Evolutionary conservation across 2,113 vertebrate species (phyloP).

Genomic region (Dipodomys spectabilis): DNA sequence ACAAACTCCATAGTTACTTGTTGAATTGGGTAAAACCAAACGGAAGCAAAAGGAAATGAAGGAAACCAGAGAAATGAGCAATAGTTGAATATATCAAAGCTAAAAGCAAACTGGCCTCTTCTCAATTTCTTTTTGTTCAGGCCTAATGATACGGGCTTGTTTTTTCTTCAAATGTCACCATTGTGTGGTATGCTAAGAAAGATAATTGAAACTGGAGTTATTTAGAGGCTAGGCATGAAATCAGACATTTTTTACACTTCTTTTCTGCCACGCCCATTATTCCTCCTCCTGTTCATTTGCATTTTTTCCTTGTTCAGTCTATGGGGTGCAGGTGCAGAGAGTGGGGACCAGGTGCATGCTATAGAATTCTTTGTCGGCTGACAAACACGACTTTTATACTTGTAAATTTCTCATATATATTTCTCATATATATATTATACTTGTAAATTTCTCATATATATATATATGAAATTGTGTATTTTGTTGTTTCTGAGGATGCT

Average conservation of each 20-base stretch:
- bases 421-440: no score
- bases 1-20: background rate
- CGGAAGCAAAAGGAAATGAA: background rate
- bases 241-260: background rate
- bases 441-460: background rate
- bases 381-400: background rate
- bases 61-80: background rate
- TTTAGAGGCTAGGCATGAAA: slow-evolving; percentile 40
- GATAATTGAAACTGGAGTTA: slow-evolving; percentile 25
- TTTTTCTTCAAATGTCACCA: slow-evolving; percentile 44
- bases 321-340: background rate
- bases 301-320: slow-evolving; percentile 32
- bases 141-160: background rate
- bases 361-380: background rate
- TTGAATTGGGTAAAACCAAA: slow-evolving; percentile 21
- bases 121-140: slow-evolving; percentile 21
- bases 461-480: background rate
- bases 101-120: background rate
- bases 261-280: background rate
- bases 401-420: background rate
- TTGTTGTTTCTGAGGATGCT: background rate
- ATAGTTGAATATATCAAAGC: background rate
- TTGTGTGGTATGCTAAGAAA: slow-evolving; percentile 35
- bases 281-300: slow-evolving; percentile 1
- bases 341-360: background rate